These are phyloP conservation scores for Neotoxoptera formosana DNA, from an alignment of 1,140 invertebrate genomes.

Conservation along the genomic window DNA sequence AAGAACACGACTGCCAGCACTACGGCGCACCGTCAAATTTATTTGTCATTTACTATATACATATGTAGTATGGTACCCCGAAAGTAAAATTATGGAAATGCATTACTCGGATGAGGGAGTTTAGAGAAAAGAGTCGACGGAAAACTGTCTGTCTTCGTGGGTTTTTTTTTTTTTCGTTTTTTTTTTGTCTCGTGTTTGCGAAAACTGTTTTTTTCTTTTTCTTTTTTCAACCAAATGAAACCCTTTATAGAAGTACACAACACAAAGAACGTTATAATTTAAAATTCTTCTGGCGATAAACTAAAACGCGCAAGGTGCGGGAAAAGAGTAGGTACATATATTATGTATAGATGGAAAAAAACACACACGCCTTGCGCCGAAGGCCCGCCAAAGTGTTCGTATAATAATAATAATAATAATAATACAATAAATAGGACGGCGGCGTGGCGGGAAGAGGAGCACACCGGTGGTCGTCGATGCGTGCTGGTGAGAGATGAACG, in stretches of 20 bases:
- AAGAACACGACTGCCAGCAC: not conserved
- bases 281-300: slow-evolving; percentile 51
- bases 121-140: not conserved
- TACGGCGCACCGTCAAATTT: not conserved
- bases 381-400: not conserved
- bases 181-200: not conserved
- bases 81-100: slow-evolving; percentile 45
- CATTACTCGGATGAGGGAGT: slow-evolving; percentile 29
- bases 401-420: not conserved
- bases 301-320: slow-evolving; percentile 18
- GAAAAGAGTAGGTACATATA: slow-evolving; percentile 2
- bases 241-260: not conserved
- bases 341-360: slow-evolving; percentile 11
- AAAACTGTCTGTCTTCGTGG: not conserved
- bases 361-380: not conserved
- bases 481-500: slow-evolving; percentile 54
- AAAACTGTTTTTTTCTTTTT: slow-evolving; percentile 12
- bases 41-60: slow-evolving; percentile 36
- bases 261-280: slow-evolving; percentile 54
- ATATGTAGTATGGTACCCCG: not conserved
- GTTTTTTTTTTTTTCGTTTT: slow-evolving; percentile 20
- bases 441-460: not conserved
- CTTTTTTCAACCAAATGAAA: slow-evolving; percentile 27
- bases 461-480: slow-evolving; percentile 47
- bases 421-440: not conserved